Evolutionary conservation across 2,113 vertebrate species (phyloP).

Genomic region (Ploceus nigricollis): DNA sequence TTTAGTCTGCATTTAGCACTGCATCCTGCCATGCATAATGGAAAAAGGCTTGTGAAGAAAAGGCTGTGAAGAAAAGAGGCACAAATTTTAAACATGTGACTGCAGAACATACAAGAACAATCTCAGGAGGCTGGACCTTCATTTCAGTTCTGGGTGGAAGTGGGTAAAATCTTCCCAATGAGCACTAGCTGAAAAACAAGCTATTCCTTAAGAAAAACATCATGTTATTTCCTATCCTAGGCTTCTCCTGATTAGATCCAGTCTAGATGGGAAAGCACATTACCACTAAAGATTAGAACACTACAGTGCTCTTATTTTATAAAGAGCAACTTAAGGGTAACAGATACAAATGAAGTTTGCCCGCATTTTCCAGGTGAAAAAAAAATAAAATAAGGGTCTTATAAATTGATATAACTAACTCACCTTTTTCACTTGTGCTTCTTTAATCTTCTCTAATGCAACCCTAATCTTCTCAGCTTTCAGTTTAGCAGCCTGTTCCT

Average conservation of each 20-base stretch:
- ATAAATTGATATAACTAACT: background rate
- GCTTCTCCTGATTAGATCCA: background rate
- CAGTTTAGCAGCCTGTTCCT: constrained; percentile 95
- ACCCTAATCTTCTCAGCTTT: constrained; percentile 98
- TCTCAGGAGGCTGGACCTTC: background rate
- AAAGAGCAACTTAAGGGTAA: background rate
- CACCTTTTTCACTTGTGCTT: constrained; percentile 99
- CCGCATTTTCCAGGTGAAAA: background rate
- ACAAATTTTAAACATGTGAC: background rate
- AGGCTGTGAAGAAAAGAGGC: background rate
- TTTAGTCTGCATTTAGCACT: background rate
- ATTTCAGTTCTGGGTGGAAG: background rate
- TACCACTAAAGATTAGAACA: background rate
- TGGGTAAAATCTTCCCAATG: background rate
- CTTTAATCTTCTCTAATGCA: constrained; percentile 98
- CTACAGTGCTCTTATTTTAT: background rate
- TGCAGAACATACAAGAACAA: background rate
- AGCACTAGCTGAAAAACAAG: background rate
- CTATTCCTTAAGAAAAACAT: background rate
- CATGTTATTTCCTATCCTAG: background rate
- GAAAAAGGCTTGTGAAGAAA: background rate
- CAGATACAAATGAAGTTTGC: background rate
- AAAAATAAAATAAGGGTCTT: background rate
- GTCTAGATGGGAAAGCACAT: background rate
- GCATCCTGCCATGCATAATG: background rate